A percentile compares a stretch with the other conserved stretches of the same genome.
Evolutionary conservation across 1,140 invertebrate genomes (phyloP).

Genomic region (Brachionus asplanchnoidis): DNA sequence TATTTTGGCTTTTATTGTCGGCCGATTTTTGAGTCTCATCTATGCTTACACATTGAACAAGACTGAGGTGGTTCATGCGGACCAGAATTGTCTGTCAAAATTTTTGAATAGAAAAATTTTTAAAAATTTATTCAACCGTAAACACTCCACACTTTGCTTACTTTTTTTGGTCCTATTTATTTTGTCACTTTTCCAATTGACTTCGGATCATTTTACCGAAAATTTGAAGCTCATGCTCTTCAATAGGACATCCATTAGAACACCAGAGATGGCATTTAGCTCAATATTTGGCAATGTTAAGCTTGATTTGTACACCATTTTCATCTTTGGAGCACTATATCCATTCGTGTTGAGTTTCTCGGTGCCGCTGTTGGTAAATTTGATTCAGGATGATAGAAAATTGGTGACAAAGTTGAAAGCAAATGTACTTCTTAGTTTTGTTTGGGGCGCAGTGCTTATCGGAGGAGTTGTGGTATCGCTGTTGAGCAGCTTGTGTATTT

Average conservation of each 20-base stretch:
- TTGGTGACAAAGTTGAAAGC: neutral
- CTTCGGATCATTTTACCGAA: conserved; percentile 21
- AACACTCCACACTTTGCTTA: neutral
- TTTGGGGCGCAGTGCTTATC: neutral
- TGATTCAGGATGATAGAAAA: neutral
- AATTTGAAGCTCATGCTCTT: conserved; percentile 4
- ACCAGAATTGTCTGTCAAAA: neutral
- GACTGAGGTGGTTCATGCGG: neutral
- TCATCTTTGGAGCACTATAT: neutral
- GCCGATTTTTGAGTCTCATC: neutral
- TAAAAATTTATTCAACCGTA: neutral
- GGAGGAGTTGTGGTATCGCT: neutral
- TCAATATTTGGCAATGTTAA: neutral
- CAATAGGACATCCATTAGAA: neutral
- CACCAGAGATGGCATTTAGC: neutral
- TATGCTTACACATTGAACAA: neutral
- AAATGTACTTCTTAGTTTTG: neutral
- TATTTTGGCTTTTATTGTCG: neutral
- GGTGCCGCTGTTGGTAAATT: neutral
- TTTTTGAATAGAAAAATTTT: conserved; percentile 6
- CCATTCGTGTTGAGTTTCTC: neutral
- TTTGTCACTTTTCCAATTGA: neutral
- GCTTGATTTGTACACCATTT: conserved; percentile 1
- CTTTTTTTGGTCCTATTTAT: neutral
- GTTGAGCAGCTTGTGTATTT: neutral